Base-by-base conservation (phyloP, 2,797 vertebrate genomes). In the Hoplostethus mediterraneus region DNA sequence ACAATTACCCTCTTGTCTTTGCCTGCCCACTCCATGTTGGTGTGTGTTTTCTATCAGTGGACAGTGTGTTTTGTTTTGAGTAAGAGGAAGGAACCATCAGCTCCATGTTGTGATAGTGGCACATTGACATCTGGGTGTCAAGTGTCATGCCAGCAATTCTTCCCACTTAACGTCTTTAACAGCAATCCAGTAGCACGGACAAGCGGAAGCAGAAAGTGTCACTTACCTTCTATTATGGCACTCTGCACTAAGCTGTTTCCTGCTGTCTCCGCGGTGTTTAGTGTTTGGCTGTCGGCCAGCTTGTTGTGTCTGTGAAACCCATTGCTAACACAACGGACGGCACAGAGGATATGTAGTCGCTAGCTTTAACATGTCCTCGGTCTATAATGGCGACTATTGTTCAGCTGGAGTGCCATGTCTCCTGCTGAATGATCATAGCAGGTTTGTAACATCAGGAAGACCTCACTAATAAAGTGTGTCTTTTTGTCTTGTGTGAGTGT, bases 111-210 rank as follows among this genome's bases (percentile, higher is more conserved):
- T 42, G 67, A 13, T 53, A 60, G 58, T 10, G 54, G 17, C 62
- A 56, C 21, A n/a, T 48, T 67, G 57, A 67, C 53, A 61, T 73
- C 7, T 36, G 2, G 40, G 49, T 71, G 42, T 81, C 47, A 17
- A 51, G 48, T 59, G 65, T 31, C 40, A 25, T 38, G 33, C 56
- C 57, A 38, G 53, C 69, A 59, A 47, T 33, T 61, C 31, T 13
- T 21, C 17, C 62, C 64, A 57, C n/a, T n/a, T 21, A 11, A n/a
- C 51, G n/a, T 38, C 42, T 33, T 52, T 64, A 59, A 62, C 66
- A 40, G 0, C 17, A n/a, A 42, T 54, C 55, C 56, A 47, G 66
- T 16, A 51, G 58, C 62, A 6, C 62, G 55, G 11, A 45, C 25
- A 36, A 30, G 3, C 47, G 25, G 63, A 14, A 60, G 48, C 73